Base-by-base conservation (phyloP, 2,113 vertebrate genomes). In the Lycocorax pyrrhopterus region DNA sequence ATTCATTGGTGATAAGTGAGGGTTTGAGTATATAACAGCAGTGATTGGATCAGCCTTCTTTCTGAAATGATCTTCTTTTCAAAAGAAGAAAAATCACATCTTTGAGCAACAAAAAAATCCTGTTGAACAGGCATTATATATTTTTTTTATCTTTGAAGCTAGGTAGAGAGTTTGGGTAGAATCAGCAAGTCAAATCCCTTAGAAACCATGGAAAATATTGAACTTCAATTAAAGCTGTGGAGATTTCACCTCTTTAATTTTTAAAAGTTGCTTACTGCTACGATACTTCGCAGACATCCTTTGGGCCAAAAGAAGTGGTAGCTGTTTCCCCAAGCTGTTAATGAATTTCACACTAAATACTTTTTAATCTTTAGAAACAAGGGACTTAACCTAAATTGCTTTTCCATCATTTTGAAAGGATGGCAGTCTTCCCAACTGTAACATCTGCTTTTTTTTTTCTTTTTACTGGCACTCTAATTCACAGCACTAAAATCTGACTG, bases 271-370 rank as follows among this genome's bases (percentile, higher is more conserved):
- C 83, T 97, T 97, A 84, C 83, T 86, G 46, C 41, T 90, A 67
- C 10, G 22, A 25, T 85, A 77, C 62, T 83, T 79, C 5, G 7
- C 19, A 66, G 35, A 90, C 93, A 88, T 73, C 71, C 82, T 93
- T 77, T 77, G 84, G 78, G 75, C 23, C 86, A 46, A 43, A 63
- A 91, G 35, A 64, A 72, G 13, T 37, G 21, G 51, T 77, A 93
- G 46, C 67, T 63, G 7, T 69, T 93, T 93, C 79, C 67, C 63
- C 59, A 43, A 76, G 58, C 75, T 83, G 33, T 74, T 94, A 86
- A 95, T 83, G 67, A 96, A 86, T 80, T 95, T 92, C 88, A 93
- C 69, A 44, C 75, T 92, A 89, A 93, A 86, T 52, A 86, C 79
- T 77, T 63, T 22, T 52, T 73, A 86, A 83, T 77, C 78, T 93